These are phyloP conservation scores for Ramphastos sulfuratus DNA, from an alignment of 2,113 vertebrate genomes.

Conservation along the genomic window DNA sequence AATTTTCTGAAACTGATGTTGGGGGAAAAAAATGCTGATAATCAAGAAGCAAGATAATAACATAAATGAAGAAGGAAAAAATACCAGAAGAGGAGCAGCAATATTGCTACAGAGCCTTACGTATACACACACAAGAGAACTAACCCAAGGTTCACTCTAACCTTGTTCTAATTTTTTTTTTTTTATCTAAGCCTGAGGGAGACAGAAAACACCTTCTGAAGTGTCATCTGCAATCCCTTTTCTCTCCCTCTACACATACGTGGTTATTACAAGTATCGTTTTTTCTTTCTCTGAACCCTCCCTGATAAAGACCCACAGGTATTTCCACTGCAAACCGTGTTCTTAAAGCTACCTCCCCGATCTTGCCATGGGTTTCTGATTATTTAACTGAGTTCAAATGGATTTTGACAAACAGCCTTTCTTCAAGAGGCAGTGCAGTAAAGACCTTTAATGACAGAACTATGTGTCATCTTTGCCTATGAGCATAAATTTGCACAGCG, in stretches of 20 bases:
- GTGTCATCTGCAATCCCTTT: slow-evolving; percentile 30
- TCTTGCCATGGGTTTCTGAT: slow-evolving; percentile 5
- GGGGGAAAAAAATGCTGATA: not conserved
- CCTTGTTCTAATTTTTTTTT: slow-evolving; percentile 34
- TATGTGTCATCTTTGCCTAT: slow-evolving; percentile 74
- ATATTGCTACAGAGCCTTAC: not conserved
- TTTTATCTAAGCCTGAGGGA: not conserved
- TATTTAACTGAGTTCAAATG: slow-evolving; percentile 67
- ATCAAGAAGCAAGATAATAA: not conserved
- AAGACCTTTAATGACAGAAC: slow-evolving; percentile 74
- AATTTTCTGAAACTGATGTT: not conserved
- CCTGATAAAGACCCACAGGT: slow-evolving; percentile 23
- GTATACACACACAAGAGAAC: not conserved
- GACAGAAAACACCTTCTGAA: slow-evolving; percentile 41
- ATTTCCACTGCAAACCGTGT: slow-evolving; percentile 30
- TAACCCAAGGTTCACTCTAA: slow-evolving; percentile 41
- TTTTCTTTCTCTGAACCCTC: not conserved
- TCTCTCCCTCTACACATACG: not conserved
- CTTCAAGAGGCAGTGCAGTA: slow-evolving; percentile 56
- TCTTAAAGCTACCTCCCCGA: slow-evolving; percentile 19
- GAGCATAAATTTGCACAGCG: slow-evolving; percentile 79
- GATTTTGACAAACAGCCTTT: slow-evolving; percentile 63
- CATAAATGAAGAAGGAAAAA: not conserved
- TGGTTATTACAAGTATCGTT: not conserved
- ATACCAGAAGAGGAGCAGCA: not conserved